Conservation (phyloP, 2,888 invertebrate species). For the Camponotus fellah region DNA sequence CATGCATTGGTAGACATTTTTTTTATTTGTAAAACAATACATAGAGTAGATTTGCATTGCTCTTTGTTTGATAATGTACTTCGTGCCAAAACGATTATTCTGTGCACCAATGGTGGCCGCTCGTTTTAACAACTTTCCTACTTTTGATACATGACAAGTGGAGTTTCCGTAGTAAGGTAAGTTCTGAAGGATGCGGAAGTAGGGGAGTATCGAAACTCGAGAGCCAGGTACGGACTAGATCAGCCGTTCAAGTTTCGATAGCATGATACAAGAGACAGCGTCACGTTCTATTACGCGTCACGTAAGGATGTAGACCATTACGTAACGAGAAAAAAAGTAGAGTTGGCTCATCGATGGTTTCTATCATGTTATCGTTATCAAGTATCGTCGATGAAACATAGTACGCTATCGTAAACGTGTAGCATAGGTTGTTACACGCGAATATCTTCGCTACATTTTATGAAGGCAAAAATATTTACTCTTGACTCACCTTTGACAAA, state of each 20-base stretch:
- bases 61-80: not conserved
- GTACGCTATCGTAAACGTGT: not conserved
- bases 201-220: conserved; percentile 74
- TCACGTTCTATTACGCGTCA: conserved; percentile 24
- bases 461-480: not conserved
- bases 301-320: conserved; percentile 34
- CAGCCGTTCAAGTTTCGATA: conserved; percentile 65
- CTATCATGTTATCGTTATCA: conserved; percentile 11
- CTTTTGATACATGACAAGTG: conserved; percentile 59
- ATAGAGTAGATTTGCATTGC: not conserved
- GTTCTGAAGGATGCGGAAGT: conserved; percentile 80
- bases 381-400: not conserved
- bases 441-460: not conserved
- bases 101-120: not conserved
- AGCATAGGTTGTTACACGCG: not conserved
- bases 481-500: conserved; percentile 93
- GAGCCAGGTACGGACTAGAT: conserved; percentile 79
- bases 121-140: conserved; percentile 47
- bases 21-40: not conserved
- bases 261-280: conserved; percentile 55
- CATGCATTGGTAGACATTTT: too few species aligned
- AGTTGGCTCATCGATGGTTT: not conserved
- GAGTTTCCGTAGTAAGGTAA: conserved; percentile 70
- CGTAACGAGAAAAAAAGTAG: conserved; percentile 14
- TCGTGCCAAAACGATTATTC: not conserved